Conservation (phyloP, 2,797 vertebrate species). For the Aldrovandia affinis region DNA sequence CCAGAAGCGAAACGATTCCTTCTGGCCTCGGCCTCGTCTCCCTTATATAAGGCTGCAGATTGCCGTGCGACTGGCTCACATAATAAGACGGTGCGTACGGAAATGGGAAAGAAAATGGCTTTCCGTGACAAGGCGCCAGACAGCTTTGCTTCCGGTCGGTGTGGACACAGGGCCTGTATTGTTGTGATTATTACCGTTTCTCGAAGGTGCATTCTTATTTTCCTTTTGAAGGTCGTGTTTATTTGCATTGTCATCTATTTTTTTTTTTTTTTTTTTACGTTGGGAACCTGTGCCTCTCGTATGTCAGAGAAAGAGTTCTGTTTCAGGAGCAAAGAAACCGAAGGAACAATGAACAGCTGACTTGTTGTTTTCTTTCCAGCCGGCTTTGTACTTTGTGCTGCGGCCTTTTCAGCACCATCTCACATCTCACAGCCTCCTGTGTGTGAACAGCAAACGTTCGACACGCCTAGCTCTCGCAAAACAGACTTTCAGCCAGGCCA, state of each 20-base stretch:
- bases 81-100: slow-evolving; percentile 4
- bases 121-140: background rate
- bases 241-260: slow-evolving; percentile 6
- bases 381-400: background rate
- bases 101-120: slow-evolving; percentile 18
- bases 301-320: background rate
- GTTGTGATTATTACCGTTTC: background rate
- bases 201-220: background rate
- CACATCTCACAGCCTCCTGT: background rate
- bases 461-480: background rate
- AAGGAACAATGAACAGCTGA: background rate
- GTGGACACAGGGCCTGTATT: background rate
- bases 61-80: slow-evolving; percentile 8
- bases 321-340: background rate
- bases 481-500: background rate
- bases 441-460: background rate
- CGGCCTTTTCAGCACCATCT: background rate
- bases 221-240: background rate
- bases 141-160: background rate
- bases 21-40: slow-evolving; percentile 6
- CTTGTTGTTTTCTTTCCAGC: background rate
- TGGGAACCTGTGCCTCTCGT: background rate
- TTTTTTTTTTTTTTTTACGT: background rate
- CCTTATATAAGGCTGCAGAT: slow-evolving; percentile 12
- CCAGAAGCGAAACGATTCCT: slow-evolving; percentile 30